phyloP scores from a whole-genome alignment of 2,888 invertebrate genomes.

The Cryptus viduatorius region DNA sequence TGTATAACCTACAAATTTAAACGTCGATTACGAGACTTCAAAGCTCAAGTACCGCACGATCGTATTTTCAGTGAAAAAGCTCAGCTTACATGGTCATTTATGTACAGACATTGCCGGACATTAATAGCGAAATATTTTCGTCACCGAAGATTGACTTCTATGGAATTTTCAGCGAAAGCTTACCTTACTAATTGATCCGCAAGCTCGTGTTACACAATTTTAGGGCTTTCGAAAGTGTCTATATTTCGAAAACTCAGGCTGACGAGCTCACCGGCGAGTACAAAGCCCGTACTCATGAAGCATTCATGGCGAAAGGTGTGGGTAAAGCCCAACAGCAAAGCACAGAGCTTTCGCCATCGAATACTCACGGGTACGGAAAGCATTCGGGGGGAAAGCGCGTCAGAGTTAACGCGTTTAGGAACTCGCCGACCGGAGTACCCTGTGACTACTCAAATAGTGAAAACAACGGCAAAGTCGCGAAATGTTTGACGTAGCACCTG shows the following conservation, averaged over 20 bases:
- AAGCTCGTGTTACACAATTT: slow-evolving; percentile 6
- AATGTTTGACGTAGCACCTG: slow-evolving; percentile 25
- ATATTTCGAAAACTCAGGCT: neutral
- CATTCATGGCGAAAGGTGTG: slow-evolving; percentile 38
- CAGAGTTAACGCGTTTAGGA: slow-evolving; percentile 48
- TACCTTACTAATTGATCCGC: neutral
- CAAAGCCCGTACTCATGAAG: slow-evolving; percentile 32
- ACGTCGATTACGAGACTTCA: neutral
- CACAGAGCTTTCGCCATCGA: slow-evolving; percentile 31
- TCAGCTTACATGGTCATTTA: neutral
- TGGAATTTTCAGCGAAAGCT: neutral
- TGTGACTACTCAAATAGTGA: slow-evolving; percentile 31
- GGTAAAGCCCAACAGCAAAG: slow-evolving; percentile 13
- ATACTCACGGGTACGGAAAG: neutral
- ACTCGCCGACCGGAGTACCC: slow-evolving; percentile 15
- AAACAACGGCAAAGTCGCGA: slow-evolving; percentile 44
- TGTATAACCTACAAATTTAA: neutral
- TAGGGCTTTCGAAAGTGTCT: neutral
- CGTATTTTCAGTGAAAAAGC: neutral
- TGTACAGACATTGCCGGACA: neutral
- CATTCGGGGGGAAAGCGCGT: slow-evolving; percentile 21
- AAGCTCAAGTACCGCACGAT: neutral
- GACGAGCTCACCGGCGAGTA: neutral
- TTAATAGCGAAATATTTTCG: neutral
- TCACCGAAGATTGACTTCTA: neutral